Evolutionary conservation across 2,797 vertebrate genomes (phyloP).

Genomic region (Gastrophryne carolinensis): DNA sequence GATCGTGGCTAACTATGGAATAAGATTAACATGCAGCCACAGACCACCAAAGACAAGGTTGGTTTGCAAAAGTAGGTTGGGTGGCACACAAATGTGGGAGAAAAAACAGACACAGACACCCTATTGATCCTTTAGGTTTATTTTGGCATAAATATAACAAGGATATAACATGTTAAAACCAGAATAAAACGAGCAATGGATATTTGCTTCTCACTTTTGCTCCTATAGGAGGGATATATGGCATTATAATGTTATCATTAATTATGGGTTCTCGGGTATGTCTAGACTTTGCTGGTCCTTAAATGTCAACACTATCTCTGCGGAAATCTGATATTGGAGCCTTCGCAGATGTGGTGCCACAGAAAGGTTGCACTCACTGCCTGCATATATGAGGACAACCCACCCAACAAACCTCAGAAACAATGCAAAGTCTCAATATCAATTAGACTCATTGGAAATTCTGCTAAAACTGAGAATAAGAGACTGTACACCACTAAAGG

Average conservation of each 20-base stretch:
- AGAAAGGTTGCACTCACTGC: conserved; percentile 15
- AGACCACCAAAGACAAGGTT: no score
- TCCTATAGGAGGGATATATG: conserved; percentile 39
- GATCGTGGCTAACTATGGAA: no score
- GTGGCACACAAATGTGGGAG: no score
- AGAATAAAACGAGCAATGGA: no score
- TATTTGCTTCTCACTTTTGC: not conserved
- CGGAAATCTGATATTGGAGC: conserved; percentile 43
- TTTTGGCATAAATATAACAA: no score
- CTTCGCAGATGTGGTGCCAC: conserved; percentile 8
- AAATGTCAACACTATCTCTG: conserved; percentile 45
- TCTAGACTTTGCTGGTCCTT: conserved; percentile 50
- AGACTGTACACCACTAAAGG: not conserved
- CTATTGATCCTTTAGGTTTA: no score
- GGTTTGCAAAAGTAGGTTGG: no score
- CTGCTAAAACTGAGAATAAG: conserved; percentile 11
- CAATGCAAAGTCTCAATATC: conserved; percentile 28
- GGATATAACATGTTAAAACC: no score
- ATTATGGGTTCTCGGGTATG: conserved; percentile 43
- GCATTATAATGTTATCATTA: conserved; percentile 42
- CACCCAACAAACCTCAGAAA: conserved; percentile 7
- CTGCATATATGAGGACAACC: conserved; percentile 1
- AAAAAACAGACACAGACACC: no score
- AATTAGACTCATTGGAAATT: conserved; percentile 13
- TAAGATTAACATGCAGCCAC: no score